Percentiles rank a stretch among this genome's conserved stretches.
Conservation (phyloP, 2,888 invertebrate genomes). For the Helobdella robusta region DNA sequence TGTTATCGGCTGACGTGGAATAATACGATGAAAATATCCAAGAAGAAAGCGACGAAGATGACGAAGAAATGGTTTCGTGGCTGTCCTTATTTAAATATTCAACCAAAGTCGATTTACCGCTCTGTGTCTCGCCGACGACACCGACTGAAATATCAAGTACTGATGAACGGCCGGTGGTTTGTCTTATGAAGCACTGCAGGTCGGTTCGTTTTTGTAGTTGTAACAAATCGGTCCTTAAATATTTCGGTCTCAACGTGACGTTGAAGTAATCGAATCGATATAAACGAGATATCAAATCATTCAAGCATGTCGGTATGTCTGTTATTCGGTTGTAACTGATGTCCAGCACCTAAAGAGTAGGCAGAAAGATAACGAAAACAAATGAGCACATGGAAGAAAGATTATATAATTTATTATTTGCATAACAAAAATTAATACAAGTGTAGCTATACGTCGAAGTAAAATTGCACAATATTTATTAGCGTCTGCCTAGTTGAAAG, state of each 20-base stretch:
- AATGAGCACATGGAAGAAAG: too few relatives aligned
- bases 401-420: too few relatives aligned
- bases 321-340: slow-evolving; percentile 35
- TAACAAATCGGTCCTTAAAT: slow-evolving; percentile 30
- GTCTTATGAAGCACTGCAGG: slow-evolving; percentile 33
- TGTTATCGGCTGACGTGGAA: slow-evolving; percentile 18
- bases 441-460: too few relatives aligned
- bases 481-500: too few relatives aligned
- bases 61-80: background rate
- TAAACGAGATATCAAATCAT: slow-evolving; percentile 33
- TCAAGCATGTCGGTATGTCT: slow-evolving; percentile 33
- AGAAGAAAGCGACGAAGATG: slow-evolving; percentile 9
- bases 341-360: slow-evolving; percentile 31
- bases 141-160: slow-evolving; percentile 35
- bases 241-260: slow-evolving; percentile 32
- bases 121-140: slow-evolving; percentile 36
- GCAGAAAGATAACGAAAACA: too few relatives aligned
- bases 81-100: slow-evolving; percentile 34
- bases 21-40: slow-evolving; percentile 23
- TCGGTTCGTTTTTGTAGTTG: slow-evolving; percentile 34
- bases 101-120: slow-evolving; percentile 35
- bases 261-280: slow-evolving; percentile 36
- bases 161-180: slow-evolving; percentile 25
- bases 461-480: too few relatives aligned
- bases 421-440: too few relatives aligned